Evolutionary conservation across 2,113 vertebrate species (phyloP), one percentile per base, ranked within the genome.

Genomic region (Solenodon paradoxus): DNA sequence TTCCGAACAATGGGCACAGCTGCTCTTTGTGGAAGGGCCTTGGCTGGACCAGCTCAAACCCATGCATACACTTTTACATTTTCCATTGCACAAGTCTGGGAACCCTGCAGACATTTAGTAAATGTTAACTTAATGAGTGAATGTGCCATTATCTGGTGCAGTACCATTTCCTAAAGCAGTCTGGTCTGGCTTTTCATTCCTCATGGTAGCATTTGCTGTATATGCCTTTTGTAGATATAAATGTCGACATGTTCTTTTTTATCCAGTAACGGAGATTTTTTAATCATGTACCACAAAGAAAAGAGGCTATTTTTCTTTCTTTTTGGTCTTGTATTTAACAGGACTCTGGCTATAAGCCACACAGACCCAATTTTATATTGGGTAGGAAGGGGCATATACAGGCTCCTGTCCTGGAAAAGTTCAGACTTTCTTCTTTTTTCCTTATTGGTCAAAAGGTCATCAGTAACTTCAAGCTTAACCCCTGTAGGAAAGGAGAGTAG

Each of bases 91-190:
- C 42, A 74, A 55, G 63, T 59, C 59, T 88, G 45, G 75, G 85
- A 88, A 85, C 88, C 53, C 81, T 82, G 88, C 95, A 92, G 88
- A 96, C 81, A 92, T 22, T 87, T 78, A 83, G 71, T 83, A 96
- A 95, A 94, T 69, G 75, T 96, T 94, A 89, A 94, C 84, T 95
- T 83, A 90, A 95, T 74, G 80, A 97, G 55, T 68, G 83, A 88
- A 83, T 61, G 35, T 87, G 47, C 91, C 53, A 42, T 94, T 95
- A 77, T 90, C 87, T 95, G 66, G 71, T 63, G 42, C 24, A 55
- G 53, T 92, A 87, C 92, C 72, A n/a, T 93, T 95, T 93, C 95
- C 80, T 87, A 51, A 95, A 78, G 47, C 53, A 81, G 51, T 57
- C 96, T 74, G 42, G 42, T 72, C 88, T 94, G 91, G 38, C 88